These are phyloP conservation scores for Myrmecophaga tridactyla DNA, from an alignment of 2,113 vertebrate species.

Conservation along the genomic window DNA sequence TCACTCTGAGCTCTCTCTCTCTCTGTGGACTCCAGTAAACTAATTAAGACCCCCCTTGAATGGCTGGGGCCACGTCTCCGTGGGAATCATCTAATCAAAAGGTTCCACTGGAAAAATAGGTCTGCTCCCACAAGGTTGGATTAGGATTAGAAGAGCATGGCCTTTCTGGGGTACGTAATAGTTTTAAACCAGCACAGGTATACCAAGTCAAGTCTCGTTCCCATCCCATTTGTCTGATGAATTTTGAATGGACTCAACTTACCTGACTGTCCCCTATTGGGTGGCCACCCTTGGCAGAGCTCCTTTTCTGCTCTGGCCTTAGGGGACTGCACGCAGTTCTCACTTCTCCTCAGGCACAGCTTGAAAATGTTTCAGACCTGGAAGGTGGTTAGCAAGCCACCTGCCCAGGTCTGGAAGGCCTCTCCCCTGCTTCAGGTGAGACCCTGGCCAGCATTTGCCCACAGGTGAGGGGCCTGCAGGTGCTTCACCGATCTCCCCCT, in stretches of 20 bases:
- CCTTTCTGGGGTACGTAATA: too few relatives aligned
- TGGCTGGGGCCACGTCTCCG: too few relatives aligned
- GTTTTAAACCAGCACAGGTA: too few relatives aligned
- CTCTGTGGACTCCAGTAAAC: too few relatives aligned
- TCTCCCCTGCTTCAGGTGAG: neutral
- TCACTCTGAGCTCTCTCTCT: too few relatives aligned
- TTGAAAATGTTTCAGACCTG: neutral
- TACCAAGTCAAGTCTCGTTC: too few relatives aligned
- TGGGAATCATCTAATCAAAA: too few relatives aligned
- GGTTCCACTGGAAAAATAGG: too few relatives aligned
- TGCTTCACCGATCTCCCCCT: neutral
- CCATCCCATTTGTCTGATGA: neutral
- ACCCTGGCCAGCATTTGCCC: neutral
- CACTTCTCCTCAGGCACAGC: neutral
- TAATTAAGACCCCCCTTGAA: too few relatives aligned
- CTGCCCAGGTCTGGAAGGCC: neutral
- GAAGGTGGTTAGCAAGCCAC: neutral
- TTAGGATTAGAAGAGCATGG: too few relatives aligned
- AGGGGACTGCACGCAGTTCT: neutral
- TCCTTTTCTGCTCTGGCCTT: neutral
- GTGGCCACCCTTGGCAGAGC: neutral
- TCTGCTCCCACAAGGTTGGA: too few relatives aligned
- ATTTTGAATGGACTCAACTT: neutral
- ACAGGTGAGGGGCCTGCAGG: accelerated
- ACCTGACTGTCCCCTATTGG: neutral